Evolutionary conservation across 2,113 vertebrate genomes (phyloP).

Genomic region (Bothrops jararaca): DNA sequence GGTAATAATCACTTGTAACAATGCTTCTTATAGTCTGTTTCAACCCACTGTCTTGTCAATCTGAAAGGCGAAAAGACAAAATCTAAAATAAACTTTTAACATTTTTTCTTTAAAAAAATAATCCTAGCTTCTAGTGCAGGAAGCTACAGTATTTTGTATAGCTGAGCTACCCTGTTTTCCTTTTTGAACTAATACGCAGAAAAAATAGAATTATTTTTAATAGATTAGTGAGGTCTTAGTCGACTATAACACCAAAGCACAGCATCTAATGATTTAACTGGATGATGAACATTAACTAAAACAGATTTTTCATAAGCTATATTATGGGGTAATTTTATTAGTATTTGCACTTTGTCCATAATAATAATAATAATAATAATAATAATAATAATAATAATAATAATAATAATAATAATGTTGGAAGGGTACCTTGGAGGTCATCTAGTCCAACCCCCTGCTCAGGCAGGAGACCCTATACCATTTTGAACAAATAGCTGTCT

Average conservation of each 20-base stretch:
- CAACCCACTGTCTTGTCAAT: conserved; percentile 66
- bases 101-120: background rate
- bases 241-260: background rate
- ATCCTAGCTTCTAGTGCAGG: background rate
- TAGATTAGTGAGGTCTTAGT: background rate
- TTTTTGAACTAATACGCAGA: background rate
- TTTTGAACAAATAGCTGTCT: too few species aligned
- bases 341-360: background rate
- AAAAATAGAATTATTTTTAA: background rate
- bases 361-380: too few species aligned
- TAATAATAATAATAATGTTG: too few species aligned
- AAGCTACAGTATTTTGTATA: background rate
- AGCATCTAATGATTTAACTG: background rate
- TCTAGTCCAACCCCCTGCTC: too few species aligned
- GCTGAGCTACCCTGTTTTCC: background rate
- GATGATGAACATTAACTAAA: background rate
- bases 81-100: background rate
- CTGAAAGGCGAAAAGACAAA: conserved; percentile 30
- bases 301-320: background rate
- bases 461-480: too few species aligned
- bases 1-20: conserved; percentile 35
- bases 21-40: conserved; percentile 50
- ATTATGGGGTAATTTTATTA: background rate
- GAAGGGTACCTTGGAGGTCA: too few species aligned
- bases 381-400: too few species aligned